Evolutionary conservation across 2,888 invertebrate genomes (phyloP).

Genomic region (Lithophane semibrunnea): DNA sequence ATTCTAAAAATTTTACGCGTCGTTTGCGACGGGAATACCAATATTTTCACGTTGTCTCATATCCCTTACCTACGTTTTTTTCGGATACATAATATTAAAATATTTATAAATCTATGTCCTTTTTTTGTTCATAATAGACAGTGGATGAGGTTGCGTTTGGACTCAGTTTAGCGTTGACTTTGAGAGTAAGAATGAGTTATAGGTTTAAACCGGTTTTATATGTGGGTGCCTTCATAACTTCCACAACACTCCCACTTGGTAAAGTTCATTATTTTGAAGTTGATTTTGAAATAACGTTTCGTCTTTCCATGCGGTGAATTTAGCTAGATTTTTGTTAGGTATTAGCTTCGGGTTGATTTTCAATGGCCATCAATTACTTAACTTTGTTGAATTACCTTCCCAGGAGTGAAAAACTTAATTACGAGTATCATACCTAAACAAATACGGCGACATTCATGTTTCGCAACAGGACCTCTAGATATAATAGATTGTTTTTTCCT

Average conservation of each 20-base stretch:
- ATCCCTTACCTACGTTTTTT: constrained; percentile 64
- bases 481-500: constrained; percentile 19
- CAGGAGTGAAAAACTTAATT: neutral
- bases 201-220: constrained; percentile 10
- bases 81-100: constrained; percentile 15
- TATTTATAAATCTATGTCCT: constrained; percentile 23
- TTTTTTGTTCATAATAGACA: neutral
- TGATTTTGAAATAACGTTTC: constrained; percentile 10
- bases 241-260: constrained; percentile 10
- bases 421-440: neutral
- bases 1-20: constrained; percentile 71
- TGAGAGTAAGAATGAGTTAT: constrained; percentile 8
- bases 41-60: constrained; percentile 62
- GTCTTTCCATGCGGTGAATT: neutral
- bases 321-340: neutral
- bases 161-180: constrained; percentile 5
- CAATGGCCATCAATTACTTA: neutral
- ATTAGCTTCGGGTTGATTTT: neutral
- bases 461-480: neutral
- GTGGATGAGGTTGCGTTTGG: neutral
- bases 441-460: constrained; percentile 25
- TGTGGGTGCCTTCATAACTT: constrained; percentile 10
- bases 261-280: constrained; percentile 21
- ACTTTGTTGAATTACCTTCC: neutral
- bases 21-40: constrained; percentile 64